Base-by-base conservation (phyloP, 2,888 invertebrate species). In the Hypercompe scribonia region DNA sequence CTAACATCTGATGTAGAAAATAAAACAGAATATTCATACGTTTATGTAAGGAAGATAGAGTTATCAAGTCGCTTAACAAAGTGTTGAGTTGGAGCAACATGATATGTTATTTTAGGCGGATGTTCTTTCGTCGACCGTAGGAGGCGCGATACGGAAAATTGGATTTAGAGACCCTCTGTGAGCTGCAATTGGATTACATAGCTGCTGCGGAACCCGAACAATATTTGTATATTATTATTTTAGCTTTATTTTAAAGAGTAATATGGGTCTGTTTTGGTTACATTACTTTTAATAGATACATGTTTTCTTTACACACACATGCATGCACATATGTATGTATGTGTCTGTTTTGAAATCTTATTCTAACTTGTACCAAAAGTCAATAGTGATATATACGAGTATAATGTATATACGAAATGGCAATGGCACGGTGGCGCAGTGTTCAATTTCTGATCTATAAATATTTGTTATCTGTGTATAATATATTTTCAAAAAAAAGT, bases 61-160 rank as follows among this genome's bases (percentile, higher is more conserved):
- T 71, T 77, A 81, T 76, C 75, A 74, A 75, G 72, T 71, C 71
- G 76, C 78, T 85, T 77, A 80, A 79, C 76, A 71, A 66, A 81
- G 78, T 77, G 76, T 75, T 77, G 75, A 72, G 72, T 77, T 73
- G 67, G 50, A 58, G 65, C 76, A 72, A 72, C 72, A 72, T 46
- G 81, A 84, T 84, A 81, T 82, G 80, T 84, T 81, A 84, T 85
- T 84, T 80, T 84, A 80, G 80, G 81, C 80, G 39, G 69, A 24
- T 70, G 63, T 74, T 74, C 73, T 70, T 76, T 68, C 65, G 67
- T 67, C 36, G 68, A 71, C 67, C 71, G 78, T 70, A 64, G 75
- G 70, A 84, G 78, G 81, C 78, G 81, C 75, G 73, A 86, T 78
- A 83, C 79, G 82, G 82, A 76, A 83, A 85, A 85, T 85, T 86